Evolutionary conservation across 2,888 invertebrate species (phyloP).

Genomic region (Yponomeuta plumbellus): DNA sequence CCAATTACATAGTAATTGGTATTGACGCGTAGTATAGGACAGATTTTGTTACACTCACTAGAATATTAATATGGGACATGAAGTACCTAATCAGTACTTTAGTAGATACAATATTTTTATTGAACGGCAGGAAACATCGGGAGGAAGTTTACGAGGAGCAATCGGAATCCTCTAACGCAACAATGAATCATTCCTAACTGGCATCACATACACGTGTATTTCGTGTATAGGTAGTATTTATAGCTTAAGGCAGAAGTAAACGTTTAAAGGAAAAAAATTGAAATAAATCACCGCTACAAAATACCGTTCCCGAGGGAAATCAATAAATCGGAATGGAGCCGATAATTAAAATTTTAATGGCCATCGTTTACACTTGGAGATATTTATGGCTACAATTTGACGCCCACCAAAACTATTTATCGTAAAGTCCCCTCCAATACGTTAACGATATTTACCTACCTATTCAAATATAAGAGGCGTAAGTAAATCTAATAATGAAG

Average conservation of each 20-base stretch:
- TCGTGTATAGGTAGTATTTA: not conserved
- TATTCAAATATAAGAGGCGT: not conserved
- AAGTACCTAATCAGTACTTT: too few relatives aligned
- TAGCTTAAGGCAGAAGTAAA: not conserved
- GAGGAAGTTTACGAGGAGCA: too few relatives aligned
- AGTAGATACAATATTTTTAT: too few relatives aligned
- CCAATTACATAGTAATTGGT: too few relatives aligned
- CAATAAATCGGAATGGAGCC: constrained; percentile 55
- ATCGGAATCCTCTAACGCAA: too few relatives aligned
- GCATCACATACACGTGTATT: not conserved
- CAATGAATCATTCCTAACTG: not conserved
- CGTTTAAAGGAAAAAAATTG: constrained; percentile 15
- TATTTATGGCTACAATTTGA: constrained; percentile 49
- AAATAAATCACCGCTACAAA: constrained; percentile 27
- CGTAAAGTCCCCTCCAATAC: not conserved
- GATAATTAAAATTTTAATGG: constrained; percentile 60
- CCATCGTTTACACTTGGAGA: constrained; percentile 42
- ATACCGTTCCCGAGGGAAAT: constrained; percentile 45
- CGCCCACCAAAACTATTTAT: constrained; percentile 33
- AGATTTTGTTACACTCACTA: too few relatives aligned
- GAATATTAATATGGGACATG: too few relatives aligned
- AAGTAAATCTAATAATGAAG: too few relatives aligned
- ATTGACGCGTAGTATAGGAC: too few relatives aligned
- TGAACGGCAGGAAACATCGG: too few relatives aligned
- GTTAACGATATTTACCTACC: not conserved